These are phyloP conservation scores for Drosophila athabasca DNA, from an alignment of 1,140 invertebrate species.

Conservation along the genomic window DNA sequence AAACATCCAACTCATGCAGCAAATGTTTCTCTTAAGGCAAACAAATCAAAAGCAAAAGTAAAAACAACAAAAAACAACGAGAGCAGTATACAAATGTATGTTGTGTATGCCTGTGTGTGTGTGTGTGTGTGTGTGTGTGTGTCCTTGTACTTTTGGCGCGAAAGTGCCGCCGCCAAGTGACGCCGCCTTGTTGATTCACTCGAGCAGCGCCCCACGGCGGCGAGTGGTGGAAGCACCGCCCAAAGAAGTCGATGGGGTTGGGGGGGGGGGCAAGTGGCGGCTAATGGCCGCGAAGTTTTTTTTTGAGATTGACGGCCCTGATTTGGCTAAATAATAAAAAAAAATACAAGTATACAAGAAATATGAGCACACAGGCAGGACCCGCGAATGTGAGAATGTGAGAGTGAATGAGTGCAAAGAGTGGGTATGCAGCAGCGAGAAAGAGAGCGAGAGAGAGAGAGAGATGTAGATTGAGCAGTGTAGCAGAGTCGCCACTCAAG, in stretches of 20 bases:
- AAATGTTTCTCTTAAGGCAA: slow-evolving; percentile 49
- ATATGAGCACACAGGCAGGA: slow-evolving; percentile 18
- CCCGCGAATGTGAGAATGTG: not conserved
- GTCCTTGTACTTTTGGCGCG: slow-evolving; percentile 48
- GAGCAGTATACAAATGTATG: not conserved
- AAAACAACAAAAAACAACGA: not conserved
- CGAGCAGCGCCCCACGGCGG: slow-evolving; percentile 56
- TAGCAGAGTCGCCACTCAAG: not conserved
- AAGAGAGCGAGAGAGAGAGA: not conserved
- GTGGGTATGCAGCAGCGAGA: slow-evolving; percentile 12
- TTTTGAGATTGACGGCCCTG: slow-evolving; percentile 62
- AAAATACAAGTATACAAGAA: slow-evolving; percentile 53
- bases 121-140: not conserved
- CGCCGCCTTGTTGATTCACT: slow-evolving; percentile 51
- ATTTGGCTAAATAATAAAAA: slow-evolving; percentile 75
- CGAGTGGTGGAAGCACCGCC: slow-evolving; percentile 50
- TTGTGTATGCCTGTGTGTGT: not conserved
- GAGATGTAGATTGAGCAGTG: not conserved
- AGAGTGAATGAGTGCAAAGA: slow-evolving; percentile 7
- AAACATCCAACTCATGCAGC: slow-evolving; percentile 38
- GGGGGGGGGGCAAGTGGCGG: slow-evolving; percentile 28
- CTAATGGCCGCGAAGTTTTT: slow-evolving; percentile 65
- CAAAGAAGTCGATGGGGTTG: slow-evolving; percentile 14
- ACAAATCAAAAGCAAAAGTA: slow-evolving; percentile 30
- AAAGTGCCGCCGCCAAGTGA: slow-evolving; percentile 22